phyloP scores from a whole-genome alignment of 1,140 invertebrate genomes.

The Dendrolimus punctatus region DNA sequence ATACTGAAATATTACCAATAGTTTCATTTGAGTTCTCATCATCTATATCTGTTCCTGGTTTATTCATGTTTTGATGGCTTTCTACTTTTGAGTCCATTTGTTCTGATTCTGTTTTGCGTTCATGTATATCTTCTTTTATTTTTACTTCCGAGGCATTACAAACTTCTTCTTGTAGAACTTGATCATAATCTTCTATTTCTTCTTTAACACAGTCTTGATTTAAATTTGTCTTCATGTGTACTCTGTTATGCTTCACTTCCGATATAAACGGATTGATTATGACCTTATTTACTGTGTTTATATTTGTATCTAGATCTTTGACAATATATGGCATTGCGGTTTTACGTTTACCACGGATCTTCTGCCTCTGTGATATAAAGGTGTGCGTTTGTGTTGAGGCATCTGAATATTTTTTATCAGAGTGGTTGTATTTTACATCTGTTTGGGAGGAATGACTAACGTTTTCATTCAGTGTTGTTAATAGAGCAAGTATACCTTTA shows the following conservation, averaged over 20 bases:
- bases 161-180: too few species aligned
- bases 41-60: neutral
- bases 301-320: too few species aligned
- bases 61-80: constrained; percentile 1
- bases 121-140: constrained; percentile 4
- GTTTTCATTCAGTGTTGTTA: constrained; percentile 17
- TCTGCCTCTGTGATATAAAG: too few species aligned
- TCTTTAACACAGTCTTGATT: neutral
- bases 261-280: too few species aligned
- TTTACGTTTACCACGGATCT: too few species aligned
- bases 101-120: too few species aligned
- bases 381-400: too few species aligned
- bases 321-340: too few species aligned
- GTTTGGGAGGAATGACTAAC: constrained; percentile 8
- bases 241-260: too few species aligned
- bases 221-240: too few species aligned
- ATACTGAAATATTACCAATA: constrained; percentile 24
- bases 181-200: neutral
- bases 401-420: too few species aligned
- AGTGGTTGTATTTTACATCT: neutral
- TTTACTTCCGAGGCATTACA: constrained; percentile 16
- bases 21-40: constrained; percentile 38
- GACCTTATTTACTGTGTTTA: too few species aligned
- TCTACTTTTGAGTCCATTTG: constrained; percentile 5
- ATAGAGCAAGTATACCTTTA: constrained; percentile 33